Evolutionary conservation across 2,888 invertebrate species (phyloP).

Genomic region (Branchipolynoe longqiensis): DNA sequence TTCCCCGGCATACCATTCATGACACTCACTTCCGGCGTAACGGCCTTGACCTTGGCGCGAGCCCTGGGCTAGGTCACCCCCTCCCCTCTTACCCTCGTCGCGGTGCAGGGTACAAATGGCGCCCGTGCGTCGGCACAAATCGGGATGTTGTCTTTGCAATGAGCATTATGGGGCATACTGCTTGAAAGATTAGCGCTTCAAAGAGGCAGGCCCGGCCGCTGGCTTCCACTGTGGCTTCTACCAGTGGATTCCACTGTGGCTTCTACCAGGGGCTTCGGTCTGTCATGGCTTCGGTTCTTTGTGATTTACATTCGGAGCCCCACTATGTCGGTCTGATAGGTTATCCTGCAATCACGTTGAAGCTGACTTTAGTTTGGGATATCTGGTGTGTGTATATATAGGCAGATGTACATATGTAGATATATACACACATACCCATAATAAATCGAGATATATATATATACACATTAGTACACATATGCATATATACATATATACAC

Average conservation of each 20-base stretch:
- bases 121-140: conserved; percentile 16
- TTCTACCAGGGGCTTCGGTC: too few species aligned
- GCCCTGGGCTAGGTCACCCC: not conserved
- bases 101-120: conserved; percentile 18
- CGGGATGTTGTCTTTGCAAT: conserved; percentile 39
- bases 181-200: conserved; percentile 49
- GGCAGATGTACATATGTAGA: too few species aligned
- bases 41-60: conserved; percentile 7
- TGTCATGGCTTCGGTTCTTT: too few species aligned
- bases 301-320: too few species aligned
- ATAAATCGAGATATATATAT: too few species aligned
- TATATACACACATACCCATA: too few species aligned
- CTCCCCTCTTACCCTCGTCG: too few species aligned
- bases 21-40: conserved; percentile 26
- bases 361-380: not conserved
- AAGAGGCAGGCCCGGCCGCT: not conserved
- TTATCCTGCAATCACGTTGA: too few species aligned
- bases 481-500: too few species aligned
- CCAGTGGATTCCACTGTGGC: not conserved
- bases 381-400: too few species aligned
- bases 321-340: too few species aligned
- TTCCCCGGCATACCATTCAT: conserved; percentile 9
- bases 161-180: conserved; percentile 47
- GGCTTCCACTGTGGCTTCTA: conserved; percentile 12
- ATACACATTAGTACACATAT: too few species aligned